Conservation (phyloP, 2,113 vertebrate species). For the Peucedramus taeniatus region DNA sequence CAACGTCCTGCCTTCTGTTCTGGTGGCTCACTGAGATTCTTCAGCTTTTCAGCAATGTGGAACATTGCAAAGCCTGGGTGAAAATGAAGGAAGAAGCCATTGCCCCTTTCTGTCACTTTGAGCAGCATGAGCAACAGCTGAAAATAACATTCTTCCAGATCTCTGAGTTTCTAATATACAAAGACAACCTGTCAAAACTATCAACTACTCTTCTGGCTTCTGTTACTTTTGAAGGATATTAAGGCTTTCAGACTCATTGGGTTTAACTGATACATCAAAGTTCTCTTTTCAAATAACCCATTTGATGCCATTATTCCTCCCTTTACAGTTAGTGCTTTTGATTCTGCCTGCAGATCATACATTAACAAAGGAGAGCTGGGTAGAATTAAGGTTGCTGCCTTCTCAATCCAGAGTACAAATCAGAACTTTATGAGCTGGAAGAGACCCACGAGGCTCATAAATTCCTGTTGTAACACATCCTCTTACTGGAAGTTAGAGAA, state of each 20-base stretch:
- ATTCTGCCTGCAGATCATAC: not conserved
- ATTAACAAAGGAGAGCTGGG: not conserved
- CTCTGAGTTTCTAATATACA: not conserved
- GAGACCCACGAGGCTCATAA: not conserved
- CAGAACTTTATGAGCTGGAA: not conserved
- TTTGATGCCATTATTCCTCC: not conserved
- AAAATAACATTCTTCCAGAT: not conserved
- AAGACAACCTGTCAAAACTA: not conserved
- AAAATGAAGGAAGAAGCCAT: not conserved
- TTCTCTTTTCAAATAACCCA: not conserved
- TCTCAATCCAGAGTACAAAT: not conserved
- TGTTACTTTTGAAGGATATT: not conserved
- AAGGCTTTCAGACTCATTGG: not conserved
- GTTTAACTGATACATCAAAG: not conserved
- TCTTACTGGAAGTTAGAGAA: not conserved
- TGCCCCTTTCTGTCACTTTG: not conserved
- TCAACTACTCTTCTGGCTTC: not conserved
- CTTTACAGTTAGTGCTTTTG: not conserved
- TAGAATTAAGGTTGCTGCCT: not conserved
- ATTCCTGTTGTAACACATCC: not conserved
- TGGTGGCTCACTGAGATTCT: not conserved
- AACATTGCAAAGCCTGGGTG: not conserved
- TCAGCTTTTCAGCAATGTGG: not conserved
- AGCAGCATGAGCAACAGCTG: not conserved
- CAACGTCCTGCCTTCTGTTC: not conserved